Base-by-base conservation (phyloP, 1,140 invertebrate genomes). In the Drosophila neocordata region DNA sequence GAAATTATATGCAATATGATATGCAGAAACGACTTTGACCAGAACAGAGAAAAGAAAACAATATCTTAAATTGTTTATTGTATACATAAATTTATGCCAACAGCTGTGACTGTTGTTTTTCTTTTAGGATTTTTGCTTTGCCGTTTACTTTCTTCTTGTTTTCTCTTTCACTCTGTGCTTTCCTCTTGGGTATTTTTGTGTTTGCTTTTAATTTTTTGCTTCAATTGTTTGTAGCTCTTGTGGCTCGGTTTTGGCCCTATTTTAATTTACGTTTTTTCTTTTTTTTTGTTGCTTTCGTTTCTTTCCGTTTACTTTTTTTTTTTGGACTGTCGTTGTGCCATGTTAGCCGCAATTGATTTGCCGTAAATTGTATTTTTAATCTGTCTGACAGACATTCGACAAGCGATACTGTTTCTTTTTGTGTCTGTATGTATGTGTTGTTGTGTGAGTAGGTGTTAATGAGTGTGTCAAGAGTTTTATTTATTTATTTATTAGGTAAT, bases 291-390 rank as follows among this genome's bases (percentile, higher is more conserved):
- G 13, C 44, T 34, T 38, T 27, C 76, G 72, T 52, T 56, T 48
- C 41, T 81, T 72, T 81, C 72, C 65, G 64, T 18, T 48, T 48
- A 20, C 4, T 2, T 35, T 20, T 34, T 18, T 20, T 35, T 13
- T 34, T n/a, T 20, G 15, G 13, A 61, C 62, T 77, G 66, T 73
- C 70, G 78, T 78, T 68, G 41, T 48, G 82, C 58, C 70, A 75
- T 82, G 82, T 81, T 87, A 82, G 78, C 69, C 82, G 62, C 82
- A 87, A 82, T 87, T 87, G 82, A 85, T 87, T 85, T 85, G 68
- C 70, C 70, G 70, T 85, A 85, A 85, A 87, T 87, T 87, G 82
- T 85, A 85, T 82, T 85, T 85, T 85, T 85, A 85, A 85, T 87
- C 82, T 87, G 74, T 75, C 53, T 63, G 77, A 84, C 77, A 81